Percentiles rank a stretch among this genome's conserved stretches.
phyloP scores from a whole-genome alignment of 2,888 invertebrate genomes.

The Eupithecia centaureata region DNA sequence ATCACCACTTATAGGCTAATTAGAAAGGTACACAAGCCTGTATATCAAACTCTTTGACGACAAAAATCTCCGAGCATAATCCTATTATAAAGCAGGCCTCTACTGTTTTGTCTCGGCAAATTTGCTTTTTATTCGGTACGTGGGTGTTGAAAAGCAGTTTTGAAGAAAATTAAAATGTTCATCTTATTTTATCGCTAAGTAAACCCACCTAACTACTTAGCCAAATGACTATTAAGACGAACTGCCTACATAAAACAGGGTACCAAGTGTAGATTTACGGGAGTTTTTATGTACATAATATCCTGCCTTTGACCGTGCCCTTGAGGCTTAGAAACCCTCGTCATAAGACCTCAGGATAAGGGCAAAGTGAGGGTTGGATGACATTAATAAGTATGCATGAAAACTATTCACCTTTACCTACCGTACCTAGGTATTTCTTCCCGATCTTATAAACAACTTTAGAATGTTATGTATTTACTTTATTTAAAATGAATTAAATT shows the following conservation, averaged over 20 bases:
- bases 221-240: background rate
- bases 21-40: background rate
- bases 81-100: no score
- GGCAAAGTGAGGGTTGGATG: slow-evolving; percentile 19
- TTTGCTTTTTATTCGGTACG: background rate
- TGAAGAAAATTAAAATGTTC: background rate
- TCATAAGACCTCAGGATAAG: slow-evolving; percentile 27
- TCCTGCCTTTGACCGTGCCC: slow-evolving; percentile 23
- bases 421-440: background rate
- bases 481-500: no score
- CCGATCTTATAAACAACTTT: background rate
- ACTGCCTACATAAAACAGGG: background rate
- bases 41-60: background rate
- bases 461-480: no score
- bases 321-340: slow-evolving; percentile 24
- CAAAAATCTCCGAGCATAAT: background rate
- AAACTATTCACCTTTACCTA: slow-evolving; percentile 9
- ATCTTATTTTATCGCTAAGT: background rate
- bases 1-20: background rate
- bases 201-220: background rate
- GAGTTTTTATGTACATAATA: slow-evolving; percentile 2
- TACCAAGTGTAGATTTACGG: background rate
- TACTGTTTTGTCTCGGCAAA: no score
- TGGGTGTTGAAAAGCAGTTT: background rate
- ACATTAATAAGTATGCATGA: slow-evolving; percentile 24